These are phyloP conservation scores for Morone saxatilis DNA, from an alignment of 2,113 vertebrate genomes.

Conservation along the genomic window DNA sequence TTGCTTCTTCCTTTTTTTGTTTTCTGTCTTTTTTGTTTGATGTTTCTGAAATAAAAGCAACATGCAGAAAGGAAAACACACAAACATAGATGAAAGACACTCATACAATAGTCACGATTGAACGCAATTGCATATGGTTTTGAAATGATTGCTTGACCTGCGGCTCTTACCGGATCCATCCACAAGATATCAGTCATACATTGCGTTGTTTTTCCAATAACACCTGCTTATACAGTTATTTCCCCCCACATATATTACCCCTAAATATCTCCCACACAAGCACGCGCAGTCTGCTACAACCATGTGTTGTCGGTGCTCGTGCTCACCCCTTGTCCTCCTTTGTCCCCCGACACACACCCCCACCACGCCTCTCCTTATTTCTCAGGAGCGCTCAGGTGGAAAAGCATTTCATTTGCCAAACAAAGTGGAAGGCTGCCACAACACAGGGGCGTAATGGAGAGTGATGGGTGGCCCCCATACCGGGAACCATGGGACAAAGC, in stretches of 20 bases:
- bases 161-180: neutral
- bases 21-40: conserved; percentile 7
- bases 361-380: conserved; percentile 63
- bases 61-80: conserved; percentile 11
- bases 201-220: neutral
- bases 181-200: neutral
- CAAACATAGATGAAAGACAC: conserved; percentile 27
- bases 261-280: neutral
- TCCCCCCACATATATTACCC: neutral
- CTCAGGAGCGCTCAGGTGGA: conserved; percentile 71
- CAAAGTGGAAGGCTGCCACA: conserved; percentile 83
- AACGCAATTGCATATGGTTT: neutral
- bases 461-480: conserved; percentile 80
- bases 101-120: neutral
- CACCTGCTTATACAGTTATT: neutral
- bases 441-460: conserved; percentile 82
- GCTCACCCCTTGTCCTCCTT: conserved; percentile 20
- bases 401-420: conserved; percentile 86
- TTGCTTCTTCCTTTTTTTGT: neutral
- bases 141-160: neutral
- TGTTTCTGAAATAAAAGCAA: conserved; percentile 23
- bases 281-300: neutral
- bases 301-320: neutral
- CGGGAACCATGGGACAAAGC: conserved; percentile 77
- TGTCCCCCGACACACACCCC: conserved; percentile 35